Evolutionary conservation across 2,888 invertebrate species (phyloP).

Genomic region (Zaprionus lineosus): DNA sequence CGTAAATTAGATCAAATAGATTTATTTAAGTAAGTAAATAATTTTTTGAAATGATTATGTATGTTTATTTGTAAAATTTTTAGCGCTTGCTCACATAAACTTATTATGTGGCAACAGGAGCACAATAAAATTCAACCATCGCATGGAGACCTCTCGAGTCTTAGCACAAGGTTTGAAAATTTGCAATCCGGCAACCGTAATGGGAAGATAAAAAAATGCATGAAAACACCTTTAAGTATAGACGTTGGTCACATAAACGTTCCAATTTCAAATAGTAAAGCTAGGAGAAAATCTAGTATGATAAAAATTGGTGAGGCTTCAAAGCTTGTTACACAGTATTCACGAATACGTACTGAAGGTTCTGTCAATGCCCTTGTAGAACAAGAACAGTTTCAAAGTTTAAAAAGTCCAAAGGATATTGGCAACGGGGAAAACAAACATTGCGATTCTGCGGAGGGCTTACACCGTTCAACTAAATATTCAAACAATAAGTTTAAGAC

Average conservation of each 20-base stretch:
- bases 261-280: slow-evolving; percentile 23
- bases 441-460: slow-evolving; percentile 18
- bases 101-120: slow-evolving; percentile 83
- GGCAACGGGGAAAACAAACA: neutral
- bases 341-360: slow-evolving; percentile 50
- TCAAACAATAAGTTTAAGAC: slow-evolving; percentile 84
- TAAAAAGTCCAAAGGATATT: slow-evolving; percentile 24
- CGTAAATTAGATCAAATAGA: slow-evolving; percentile 62
- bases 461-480: slow-evolving; percentile 10
- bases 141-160: slow-evolving; percentile 30
- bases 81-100: slow-evolving; percentile 87
- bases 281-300: slow-evolving; percentile 64
- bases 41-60: neutral
- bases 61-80: slow-evolving; percentile 4
- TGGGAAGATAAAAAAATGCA: slow-evolving; percentile 26
- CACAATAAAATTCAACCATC: slow-evolving; percentile 42
- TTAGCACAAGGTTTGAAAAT: slow-evolving; percentile 49
- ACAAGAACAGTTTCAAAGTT: slow-evolving; percentile 33
- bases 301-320: slow-evolving; percentile 76
- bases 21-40: slow-evolving; percentile 54
- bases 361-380: slow-evolving; percentile 2
- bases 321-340: slow-evolving; percentile 67
- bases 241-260: slow-evolving; percentile 8
- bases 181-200: slow-evolving; percentile 38
- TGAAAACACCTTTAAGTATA: slow-evolving; percentile 5